A percentile compares a stretch with the other conserved stretches of the same genome.
These are phyloP conservation scores for Octonoba sinensis DNA, from an alignment of 2,888 invertebrate genomes.

Conservation along the genomic window DNA sequence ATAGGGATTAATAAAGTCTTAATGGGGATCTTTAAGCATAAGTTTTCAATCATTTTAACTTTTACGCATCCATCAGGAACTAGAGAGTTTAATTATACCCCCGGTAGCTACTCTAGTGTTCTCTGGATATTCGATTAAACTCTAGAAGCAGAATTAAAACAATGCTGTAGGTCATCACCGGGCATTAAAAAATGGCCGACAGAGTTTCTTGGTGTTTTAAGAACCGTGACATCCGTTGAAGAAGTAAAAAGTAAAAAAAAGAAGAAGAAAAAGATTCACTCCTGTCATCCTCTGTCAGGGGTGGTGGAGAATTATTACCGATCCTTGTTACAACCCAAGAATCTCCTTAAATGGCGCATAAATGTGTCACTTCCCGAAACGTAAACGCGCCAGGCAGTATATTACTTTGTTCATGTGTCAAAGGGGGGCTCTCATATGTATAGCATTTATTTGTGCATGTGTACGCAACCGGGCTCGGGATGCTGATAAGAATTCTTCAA, in stretches of 20 bases:
- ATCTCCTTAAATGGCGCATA: slow-evolving; percentile 54
- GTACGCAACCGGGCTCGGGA: neutral
- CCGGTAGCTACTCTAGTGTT: too few relatives aligned
- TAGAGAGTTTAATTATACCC: too few relatives aligned
- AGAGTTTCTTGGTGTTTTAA: too few relatives aligned
- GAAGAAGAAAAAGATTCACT: slow-evolving; percentile 9
- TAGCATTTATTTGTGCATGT: slow-evolving; percentile 11
- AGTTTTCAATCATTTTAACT: too few relatives aligned
- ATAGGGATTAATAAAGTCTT: too few relatives aligned
- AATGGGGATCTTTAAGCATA: too few relatives aligned
- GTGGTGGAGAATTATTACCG: slow-evolving; percentile 36
- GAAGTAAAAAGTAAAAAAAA: slow-evolving; percentile 9
- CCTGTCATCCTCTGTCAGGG: slow-evolving; percentile 22
- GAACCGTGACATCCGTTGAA: too few relatives aligned
- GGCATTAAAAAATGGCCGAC: too few relatives aligned
- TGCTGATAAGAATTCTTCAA: neutral
- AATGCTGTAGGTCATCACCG: too few relatives aligned
- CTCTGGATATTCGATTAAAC: too few relatives aligned
- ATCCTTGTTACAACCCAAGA: slow-evolving; percentile 36
- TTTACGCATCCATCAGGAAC: too few relatives aligned
- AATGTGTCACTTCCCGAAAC: slow-evolving; percentile 44
- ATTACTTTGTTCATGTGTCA: slow-evolving; percentile 22
- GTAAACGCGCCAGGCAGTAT: slow-evolving; percentile 27
- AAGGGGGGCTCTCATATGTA: slow-evolving; percentile 8
- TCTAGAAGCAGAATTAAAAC: too few relatives aligned